Evolutionary conservation across 2,113 vertebrate species (phyloP).

Genomic region (Myotis lucifugus): DNA sequence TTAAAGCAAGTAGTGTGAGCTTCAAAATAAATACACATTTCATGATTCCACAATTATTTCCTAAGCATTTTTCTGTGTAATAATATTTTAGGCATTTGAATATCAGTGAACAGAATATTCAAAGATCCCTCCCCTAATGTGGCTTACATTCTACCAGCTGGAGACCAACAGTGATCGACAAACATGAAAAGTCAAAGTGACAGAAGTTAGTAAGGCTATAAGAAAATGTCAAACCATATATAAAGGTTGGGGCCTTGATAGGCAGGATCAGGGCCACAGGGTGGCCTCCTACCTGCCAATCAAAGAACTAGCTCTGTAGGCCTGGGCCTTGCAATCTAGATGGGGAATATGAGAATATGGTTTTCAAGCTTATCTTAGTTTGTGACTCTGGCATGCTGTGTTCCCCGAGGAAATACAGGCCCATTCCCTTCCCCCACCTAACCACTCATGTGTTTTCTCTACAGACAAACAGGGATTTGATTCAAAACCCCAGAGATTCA

Average conservation of each 20-base stretch:
- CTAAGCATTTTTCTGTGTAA: background rate
- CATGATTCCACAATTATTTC: background rate
- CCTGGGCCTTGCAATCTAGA: background rate
- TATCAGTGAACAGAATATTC: background rate
- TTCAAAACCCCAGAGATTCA: too few relatives aligned
- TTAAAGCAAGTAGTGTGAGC: background rate
- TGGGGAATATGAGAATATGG: background rate
- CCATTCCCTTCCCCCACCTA: background rate
- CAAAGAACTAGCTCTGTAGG: background rate
- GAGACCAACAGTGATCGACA: background rate
- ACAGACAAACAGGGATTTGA: background rate
- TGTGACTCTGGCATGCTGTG: background rate
- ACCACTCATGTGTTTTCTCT: background rate
- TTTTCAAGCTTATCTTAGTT: too few relatives aligned
- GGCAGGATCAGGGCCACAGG: rapidly evolving
- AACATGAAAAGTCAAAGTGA: background rate
- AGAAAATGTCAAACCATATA: background rate
- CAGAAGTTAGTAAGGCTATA: background rate
- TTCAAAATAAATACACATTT: background rate
- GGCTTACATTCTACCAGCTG: background rate
- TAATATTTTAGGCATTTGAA: background rate
- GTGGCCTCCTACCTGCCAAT: background rate
- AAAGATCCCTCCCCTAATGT: background rate
- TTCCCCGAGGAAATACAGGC: background rate
- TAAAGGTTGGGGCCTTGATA: background rate